Base-by-base conservation (phyloP, 2,113 vertebrate genomes). In the Mionectes macconnelli region DNA sequence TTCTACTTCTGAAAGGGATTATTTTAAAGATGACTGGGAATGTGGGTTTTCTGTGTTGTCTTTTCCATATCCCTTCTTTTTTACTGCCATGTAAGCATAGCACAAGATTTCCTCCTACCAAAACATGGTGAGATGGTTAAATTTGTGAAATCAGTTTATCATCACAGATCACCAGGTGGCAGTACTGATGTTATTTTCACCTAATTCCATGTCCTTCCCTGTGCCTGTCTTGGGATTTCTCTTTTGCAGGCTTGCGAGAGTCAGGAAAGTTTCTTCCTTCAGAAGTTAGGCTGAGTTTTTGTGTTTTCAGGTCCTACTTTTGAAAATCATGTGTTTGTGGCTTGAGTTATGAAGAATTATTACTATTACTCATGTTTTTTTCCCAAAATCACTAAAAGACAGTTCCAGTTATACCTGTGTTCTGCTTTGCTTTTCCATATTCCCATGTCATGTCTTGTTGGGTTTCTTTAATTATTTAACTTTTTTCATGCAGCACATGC, bases 81-180 rank as follows among this genome's bases (percentile, higher is more conserved):
- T 60, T 35, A 8, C 44, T 69, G 60, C 14, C 5, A 1, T 74
- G 1, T 28, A 20, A 31, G 44, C 30, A 7, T 19, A 64, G 63
- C 2, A 5, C 6, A 37, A 40, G 24, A 31, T 89, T 94, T 86
- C 35, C 14, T 42, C 25, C 4, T 63, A 31, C 13, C 13, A 28
- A 55, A 55, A 55, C 53, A 20, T 20, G 7, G 18, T 31, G 30
- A 31, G 25, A 52, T 28, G 8, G 50, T 52, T 52, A 52, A 27
- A 52, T 52, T 52, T 52, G 50, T 52, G 50, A 52, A 52, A 28
- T 52, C 25, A 52, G 6, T 52, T 27, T 52, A 16, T 52, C 25
- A 16, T 52, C 8, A 52, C 50, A 52, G 28, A 28, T 52, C 50
- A 52, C 25, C 92, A 91, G 84, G 44, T 94, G 96, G 91, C 89